Percentiles rank a stretch among this genome's conserved stretches.
Evolutionary conservation across 2,888 invertebrate species (phyloP).

Genomic region (Epirrhoe tristata): DNA sequence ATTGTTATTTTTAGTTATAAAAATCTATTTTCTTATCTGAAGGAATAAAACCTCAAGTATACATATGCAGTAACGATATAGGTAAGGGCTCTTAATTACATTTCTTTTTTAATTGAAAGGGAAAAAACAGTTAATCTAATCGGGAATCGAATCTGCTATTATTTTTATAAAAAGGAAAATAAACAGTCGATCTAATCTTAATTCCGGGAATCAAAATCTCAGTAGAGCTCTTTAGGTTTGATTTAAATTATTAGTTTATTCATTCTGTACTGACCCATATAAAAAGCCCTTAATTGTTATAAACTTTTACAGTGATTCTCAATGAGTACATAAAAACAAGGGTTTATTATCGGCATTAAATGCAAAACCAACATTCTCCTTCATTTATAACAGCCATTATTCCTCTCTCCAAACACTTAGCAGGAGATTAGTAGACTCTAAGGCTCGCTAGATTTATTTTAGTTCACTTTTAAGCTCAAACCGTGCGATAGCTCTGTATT

Average conservation of each 20-base stretch:
- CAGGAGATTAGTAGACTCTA: conserved; percentile 34
- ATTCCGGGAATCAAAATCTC: no score
- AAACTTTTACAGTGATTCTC: background rate
- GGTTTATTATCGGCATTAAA: background rate
- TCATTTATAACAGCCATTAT: conserved; percentile 32
- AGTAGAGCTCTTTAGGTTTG: background rate
- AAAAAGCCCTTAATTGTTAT: background rate
- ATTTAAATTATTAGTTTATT: background rate
- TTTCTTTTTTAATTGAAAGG: no score
- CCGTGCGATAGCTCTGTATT: conserved; percentile 30
- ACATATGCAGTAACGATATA: background rate
- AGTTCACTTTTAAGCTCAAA: conserved; percentile 27
- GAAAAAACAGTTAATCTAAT: no score
- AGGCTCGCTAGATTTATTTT: conserved; percentile 35
- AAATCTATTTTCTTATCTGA: background rate
- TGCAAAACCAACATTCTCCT: conserved; percentile 19
- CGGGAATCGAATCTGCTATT: no score
- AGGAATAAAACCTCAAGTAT: background rate
- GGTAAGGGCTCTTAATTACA: no score
- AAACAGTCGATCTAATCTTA: no score
- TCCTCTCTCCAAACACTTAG: conserved; percentile 33
- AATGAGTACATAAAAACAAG: background rate
- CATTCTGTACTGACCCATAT: background rate
- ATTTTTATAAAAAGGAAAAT: no score
- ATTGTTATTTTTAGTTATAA: background rate